Percentiles rank a stretch among this genome's conserved stretches.
These are phyloP conservation scores for Hypercompe scribonia DNA, from an alignment of 2,888 invertebrate species.

Conservation along the genomic window DNA sequence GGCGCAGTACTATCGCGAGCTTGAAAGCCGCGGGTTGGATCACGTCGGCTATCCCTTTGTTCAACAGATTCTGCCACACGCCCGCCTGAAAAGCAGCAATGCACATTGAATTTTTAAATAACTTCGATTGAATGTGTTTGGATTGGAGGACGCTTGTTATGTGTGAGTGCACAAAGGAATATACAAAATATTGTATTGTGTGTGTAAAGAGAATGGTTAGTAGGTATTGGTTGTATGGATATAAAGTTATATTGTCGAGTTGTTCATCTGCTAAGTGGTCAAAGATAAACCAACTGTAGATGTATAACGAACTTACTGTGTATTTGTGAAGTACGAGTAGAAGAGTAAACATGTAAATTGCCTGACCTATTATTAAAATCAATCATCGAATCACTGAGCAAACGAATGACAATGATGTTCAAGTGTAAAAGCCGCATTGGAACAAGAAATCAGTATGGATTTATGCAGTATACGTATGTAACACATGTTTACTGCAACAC, in stretches of 20 bases:
- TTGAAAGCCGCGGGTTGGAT: constrained; percentile 79
- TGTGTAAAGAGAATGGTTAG: background rate
- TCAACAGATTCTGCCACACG: constrained; percentile 74
- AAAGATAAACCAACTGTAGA: background rate
- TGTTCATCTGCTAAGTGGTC: background rate
- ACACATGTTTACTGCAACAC: background rate
- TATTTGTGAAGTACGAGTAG: background rate
- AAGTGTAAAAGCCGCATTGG: background rate
- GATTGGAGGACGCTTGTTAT: constrained; percentile 5
- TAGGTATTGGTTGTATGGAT: background rate
- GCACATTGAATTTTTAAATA: constrained; percentile 11
- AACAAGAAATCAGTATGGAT: background rate
- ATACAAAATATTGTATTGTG: constrained; percentile 9
- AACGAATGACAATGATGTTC: background rate
- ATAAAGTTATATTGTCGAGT: background rate
- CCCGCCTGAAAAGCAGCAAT: constrained; percentile 67
- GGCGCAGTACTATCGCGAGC: constrained; percentile 76
- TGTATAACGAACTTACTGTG: background rate
- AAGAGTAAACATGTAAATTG: background rate
- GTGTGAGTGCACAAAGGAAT: constrained; percentile 4
- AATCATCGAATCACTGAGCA: background rate
- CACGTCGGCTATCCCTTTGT: constrained; percentile 73
- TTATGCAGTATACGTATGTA: background rate
- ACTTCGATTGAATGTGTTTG: background rate
- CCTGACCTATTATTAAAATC: background rate